Base-by-base conservation (phyloP, 2,888 invertebrate genomes). In the Tenodera sinensis region DNA sequence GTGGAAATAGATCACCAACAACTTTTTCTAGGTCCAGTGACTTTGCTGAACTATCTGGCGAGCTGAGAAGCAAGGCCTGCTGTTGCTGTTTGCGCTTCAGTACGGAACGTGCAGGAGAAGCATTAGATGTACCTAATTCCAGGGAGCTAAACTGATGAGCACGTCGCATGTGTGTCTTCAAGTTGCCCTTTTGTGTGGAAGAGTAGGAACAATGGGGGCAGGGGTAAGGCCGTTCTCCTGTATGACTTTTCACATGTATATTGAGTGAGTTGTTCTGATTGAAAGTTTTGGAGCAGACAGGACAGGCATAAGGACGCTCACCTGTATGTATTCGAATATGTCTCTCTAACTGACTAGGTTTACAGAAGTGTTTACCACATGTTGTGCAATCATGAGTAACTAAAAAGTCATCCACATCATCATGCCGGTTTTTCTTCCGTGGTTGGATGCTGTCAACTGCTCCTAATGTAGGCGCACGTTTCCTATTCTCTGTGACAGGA, bases 131-230 rank as follows among this genome's bases (percentile, higher is more conserved):
- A 82, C 25, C 28, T n/a, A 86, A 83, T 28, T 89, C 89, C 8
- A 87, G 15, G 20, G 86, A 81, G 34, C 83, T 87, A 47, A 89
- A 87, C 83, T 93, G 93, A 91, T 94, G 94, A 7, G 94, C 93
- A 92, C 95, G 93, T 92, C 94, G 94, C 87, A 95, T 93, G 92
- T 96, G 96, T 0, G 95, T 95, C 91, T 95, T 94, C 14, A 96
- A 92, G 92, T 95, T 95, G 54, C 95, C 95, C 91, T 94, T 94
- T 90, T 94, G 94, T n/a, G 94, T 94, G 92, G 96, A 96, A 15
- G 94, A 94, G 91, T 94, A 94, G n/a, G 94, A 93, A 92, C 96
- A 96, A 90, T 94, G 93, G 0, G 94, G 93, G 92, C 96, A 96
- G 6, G 93, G 92, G 92, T 94, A 94, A 0, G 95, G 95, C 84